phyloP scores from a whole-genome alignment of 2,797 vertebrate genomes.

The Typhlichthys subterraneus region DNA sequence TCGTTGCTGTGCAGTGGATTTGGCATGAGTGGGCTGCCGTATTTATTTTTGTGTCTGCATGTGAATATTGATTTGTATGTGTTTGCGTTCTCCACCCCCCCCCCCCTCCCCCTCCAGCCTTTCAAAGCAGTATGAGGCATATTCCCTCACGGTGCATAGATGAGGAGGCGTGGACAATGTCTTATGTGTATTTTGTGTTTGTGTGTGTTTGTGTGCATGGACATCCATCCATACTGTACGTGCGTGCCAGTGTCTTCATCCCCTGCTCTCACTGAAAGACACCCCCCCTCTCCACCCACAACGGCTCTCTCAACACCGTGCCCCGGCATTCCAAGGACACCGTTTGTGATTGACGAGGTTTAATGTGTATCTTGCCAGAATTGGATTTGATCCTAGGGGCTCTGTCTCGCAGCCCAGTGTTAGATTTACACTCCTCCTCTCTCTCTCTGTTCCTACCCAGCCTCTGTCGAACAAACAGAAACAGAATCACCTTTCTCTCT shows the following conservation, averaged over 20 bases:
- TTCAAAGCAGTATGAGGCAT: background rate
- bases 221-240: slow-evolving; percentile 7
- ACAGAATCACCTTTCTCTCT: too few relatives aligned
- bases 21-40: slow-evolving; percentile 5
- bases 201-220: slow-evolving; percentile 10
- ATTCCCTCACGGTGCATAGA: background rate
- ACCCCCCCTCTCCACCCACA: slow-evolving; percentile 45
- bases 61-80: background rate
- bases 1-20: background rate
- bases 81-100: background rate
- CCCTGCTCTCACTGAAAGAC: slow-evolving; percentile 50
- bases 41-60: background rate
- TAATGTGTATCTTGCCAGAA: slow-evolving; percentile 90
- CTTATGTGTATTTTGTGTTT: background rate
- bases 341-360: slow-evolving; percentile 87
- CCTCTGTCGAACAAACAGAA: too few relatives aligned
- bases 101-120: background rate
- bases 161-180: background rate
- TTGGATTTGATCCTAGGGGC: slow-evolving; percentile 91
- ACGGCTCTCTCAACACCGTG: slow-evolving; percentile 80
- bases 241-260: slow-evolving; percentile 56
- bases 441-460: too few relatives aligned
- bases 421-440: slow-evolving; percentile 77
- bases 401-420: slow-evolving; percentile 82
- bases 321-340: slow-evolving; percentile 86